These are phyloP conservation scores for Netelia melanura DNA, from an alignment of 2,888 invertebrate genomes.

Conservation along the genomic window DNA sequence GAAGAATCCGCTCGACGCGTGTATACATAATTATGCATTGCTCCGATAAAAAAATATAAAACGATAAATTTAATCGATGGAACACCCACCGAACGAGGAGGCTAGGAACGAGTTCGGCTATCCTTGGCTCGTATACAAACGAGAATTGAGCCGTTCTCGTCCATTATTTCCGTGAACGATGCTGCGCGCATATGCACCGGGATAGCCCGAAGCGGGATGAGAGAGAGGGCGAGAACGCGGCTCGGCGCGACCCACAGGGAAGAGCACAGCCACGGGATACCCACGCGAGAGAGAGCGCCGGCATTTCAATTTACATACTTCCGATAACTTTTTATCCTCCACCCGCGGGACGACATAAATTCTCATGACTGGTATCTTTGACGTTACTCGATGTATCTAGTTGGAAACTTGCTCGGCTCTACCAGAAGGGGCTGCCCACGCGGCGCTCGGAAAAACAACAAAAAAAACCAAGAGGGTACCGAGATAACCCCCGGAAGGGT, in stretches of 20 bases:
- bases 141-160: constrained; percentile 63
- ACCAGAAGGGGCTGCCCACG: constrained; percentile 7
- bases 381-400: constrained; percentile 49
- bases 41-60: constrained; percentile 47
- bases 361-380: constrained; percentile 55
- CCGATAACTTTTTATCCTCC: constrained; percentile 58
- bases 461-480: not conserved
- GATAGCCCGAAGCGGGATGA: constrained; percentile 37
- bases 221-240: not conserved
- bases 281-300: constrained; percentile 53
- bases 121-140: constrained; percentile 38
- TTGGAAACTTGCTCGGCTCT: constrained; percentile 18
- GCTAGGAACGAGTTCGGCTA: constrained; percentile 23
- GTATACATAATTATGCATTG: not conserved
- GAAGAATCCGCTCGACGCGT: constrained; percentile 26
- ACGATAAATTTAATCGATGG: constrained; percentile 53
- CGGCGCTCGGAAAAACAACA: not conserved
- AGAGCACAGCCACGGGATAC: constrained; percentile 39
- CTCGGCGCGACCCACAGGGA: not conserved
- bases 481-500: constrained; percentile 12
- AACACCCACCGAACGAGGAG: constrained; percentile 34
- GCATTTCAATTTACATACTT: constrained; percentile 72
- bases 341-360: constrained; percentile 44
- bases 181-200: constrained; percentile 8
- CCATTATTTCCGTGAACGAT: constrained; percentile 59